A percentile compares a stretch with the other conserved stretches of the same genome.
These are phyloP conservation scores for Alloscopus bannaensis DNA, from an alignment of 2,888 invertebrate species.

Conservation along the genomic window DNA sequence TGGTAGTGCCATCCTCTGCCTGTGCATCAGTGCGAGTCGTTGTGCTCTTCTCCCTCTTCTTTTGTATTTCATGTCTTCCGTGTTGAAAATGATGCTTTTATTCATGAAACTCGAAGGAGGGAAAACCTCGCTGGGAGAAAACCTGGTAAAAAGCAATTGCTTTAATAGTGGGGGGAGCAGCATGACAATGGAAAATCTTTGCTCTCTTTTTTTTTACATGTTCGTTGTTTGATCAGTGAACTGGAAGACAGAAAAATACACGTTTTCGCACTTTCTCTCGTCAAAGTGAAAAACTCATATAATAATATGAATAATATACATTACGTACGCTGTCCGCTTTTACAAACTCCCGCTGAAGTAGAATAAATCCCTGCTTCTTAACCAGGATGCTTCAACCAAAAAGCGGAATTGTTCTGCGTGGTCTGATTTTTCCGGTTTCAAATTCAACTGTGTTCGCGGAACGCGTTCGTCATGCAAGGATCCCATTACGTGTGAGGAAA, in stretches of 20 bases:
- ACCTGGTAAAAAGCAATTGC: conserved; percentile 34
- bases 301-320: too few relatives aligned
- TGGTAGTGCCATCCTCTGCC: conserved; percentile 55
- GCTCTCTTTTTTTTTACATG: conserved; percentile 19
- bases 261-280: too few relatives aligned
- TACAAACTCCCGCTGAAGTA: too few relatives aligned
- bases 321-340: too few relatives aligned
- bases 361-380: too few relatives aligned
- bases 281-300: too few relatives aligned
- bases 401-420: too few relatives aligned
- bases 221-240: conserved; percentile 41
- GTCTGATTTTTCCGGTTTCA: too few relatives aligned
- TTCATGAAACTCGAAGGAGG: conserved; percentile 13
- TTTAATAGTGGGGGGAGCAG: conserved; percentile 27
- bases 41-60: neutral
- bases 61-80: conserved; percentile 18
- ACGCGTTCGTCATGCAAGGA: conserved; percentile 44
- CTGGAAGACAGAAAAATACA: conserved; percentile 51
- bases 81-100: conserved; percentile 41
- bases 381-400: too few relatives aligned
- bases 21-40: conserved; percentile 36
- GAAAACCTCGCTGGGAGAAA: neutral
- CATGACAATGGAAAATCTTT: conserved; percentile 47
- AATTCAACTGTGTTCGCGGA: too few relatives aligned
- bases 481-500: conserved; percentile 25